A percentile compares a stretch with the other conserved stretches of the same genome.
These are phyloP conservation scores for Mugil cephalus DNA, from an alignment of 2,113 vertebrate species.

Conservation along the genomic window DNA sequence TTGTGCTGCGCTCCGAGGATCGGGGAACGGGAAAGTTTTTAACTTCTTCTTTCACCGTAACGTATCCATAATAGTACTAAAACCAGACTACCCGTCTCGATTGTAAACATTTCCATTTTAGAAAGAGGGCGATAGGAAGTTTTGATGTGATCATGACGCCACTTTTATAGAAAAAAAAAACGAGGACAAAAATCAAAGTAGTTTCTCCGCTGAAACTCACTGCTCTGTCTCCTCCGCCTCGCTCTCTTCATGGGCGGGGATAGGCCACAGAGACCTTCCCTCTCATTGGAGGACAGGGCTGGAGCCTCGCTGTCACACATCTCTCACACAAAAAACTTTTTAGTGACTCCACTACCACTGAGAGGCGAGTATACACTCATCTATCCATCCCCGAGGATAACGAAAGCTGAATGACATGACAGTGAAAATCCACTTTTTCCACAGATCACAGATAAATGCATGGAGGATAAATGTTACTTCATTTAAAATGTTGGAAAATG, in stretches of 20 bases:
- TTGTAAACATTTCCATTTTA: slow-evolving; percentile 69
- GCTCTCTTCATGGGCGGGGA: slow-evolving; percentile 78
- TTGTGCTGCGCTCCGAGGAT: slow-evolving; percentile 78
- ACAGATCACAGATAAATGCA: background rate
- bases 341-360: slow-evolving; percentile 40
- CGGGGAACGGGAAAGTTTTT: slow-evolving; percentile 66
- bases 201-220: slow-evolving; percentile 68
- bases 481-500: background rate
- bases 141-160: slow-evolving; percentile 75
- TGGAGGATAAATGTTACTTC: background rate
- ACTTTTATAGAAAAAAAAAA: slow-evolving; percentile 60
- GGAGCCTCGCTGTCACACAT: slow-evolving; percentile 47
- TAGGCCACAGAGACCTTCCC: slow-evolving; percentile 51
- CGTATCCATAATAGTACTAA: slow-evolving; percentile 74
- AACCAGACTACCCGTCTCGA: slow-evolving; percentile 55
- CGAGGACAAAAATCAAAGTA: slow-evolving; percentile 67
- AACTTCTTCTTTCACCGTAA: slow-evolving; percentile 67
- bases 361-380: background rate
- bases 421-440: too few relatives aligned
- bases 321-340: slow-evolving; percentile 49
- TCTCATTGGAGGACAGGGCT: slow-evolving; percentile 66
- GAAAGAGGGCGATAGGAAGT: slow-evolving; percentile 57
- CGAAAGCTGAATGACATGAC: background rate
- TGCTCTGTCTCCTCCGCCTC: slow-evolving; percentile 66
- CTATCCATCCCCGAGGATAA: background rate